phyloP scores from a whole-genome alignment of 2,797 vertebrate species.

The Danio aesculapii region DNA sequence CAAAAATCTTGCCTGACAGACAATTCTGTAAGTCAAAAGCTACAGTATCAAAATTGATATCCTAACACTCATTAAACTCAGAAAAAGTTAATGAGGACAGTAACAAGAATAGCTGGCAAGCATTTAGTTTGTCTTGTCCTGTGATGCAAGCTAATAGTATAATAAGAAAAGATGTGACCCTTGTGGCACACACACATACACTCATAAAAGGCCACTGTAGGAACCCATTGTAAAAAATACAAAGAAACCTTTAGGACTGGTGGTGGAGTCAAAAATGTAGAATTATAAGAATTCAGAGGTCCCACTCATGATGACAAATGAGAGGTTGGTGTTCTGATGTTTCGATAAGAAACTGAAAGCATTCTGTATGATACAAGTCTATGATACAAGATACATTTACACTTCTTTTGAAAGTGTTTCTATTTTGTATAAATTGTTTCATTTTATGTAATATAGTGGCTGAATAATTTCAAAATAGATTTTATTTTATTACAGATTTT shows the following conservation, averaged over 20 bases:
- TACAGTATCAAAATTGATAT: not conserved
- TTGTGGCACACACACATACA: not conserved
- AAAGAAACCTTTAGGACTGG: conserved; percentile 71
- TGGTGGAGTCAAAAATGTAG: conserved; percentile 61
- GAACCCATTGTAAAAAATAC: conserved; percentile 71
- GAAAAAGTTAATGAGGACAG: not conserved
- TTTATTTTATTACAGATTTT: no score
- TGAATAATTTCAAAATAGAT: no score
- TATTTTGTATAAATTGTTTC: no score
- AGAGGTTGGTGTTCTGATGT: conserved; percentile 41
- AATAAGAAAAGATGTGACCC: conserved; percentile 18
- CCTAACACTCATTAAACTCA: not conserved
- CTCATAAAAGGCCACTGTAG: conserved; percentile 63
- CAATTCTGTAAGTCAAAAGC: not conserved
- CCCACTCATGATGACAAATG: conserved; percentile 39
- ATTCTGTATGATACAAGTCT: not conserved
- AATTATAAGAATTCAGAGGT: conserved; percentile 52
- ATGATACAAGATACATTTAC: no score
- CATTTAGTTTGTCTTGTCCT: not conserved
- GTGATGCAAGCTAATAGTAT: conserved; percentile 31
- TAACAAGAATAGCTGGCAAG: not conserved
- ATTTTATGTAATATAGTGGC: no score
- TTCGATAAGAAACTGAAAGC: not conserved
- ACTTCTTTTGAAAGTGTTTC: no score
- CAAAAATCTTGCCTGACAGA: not conserved